Conservation (phyloP, 2,797 vertebrate species). For the Esox masquinongy region DNA sequence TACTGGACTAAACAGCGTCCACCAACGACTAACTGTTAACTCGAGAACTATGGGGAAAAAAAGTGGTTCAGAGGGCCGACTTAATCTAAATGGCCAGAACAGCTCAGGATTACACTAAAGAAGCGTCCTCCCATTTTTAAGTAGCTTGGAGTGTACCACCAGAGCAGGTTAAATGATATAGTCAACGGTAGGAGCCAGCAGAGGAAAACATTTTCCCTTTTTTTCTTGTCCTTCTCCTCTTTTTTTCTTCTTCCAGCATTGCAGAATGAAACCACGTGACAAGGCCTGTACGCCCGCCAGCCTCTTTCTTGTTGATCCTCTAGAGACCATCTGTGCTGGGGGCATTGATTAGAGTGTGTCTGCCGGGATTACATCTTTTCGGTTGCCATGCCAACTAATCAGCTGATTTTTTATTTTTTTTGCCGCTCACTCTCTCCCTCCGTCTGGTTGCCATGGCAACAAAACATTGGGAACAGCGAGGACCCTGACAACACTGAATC, state of each 20-base stretch:
- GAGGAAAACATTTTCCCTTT: slow-evolving; percentile 71
- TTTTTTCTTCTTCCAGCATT: slow-evolving; percentile 54
- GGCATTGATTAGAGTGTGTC: slow-evolving; percentile 99
- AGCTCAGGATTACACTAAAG: neutral
- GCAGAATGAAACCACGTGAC: slow-evolving; percentile 80
- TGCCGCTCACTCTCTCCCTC: slow-evolving; percentile 48
- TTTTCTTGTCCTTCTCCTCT: slow-evolving; percentile 2
- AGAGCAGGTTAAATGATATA: slow-evolving; percentile 73
- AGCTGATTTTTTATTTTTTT: slow-evolving; percentile 85
- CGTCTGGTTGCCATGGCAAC: slow-evolving; percentile 93
- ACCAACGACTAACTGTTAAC: slow-evolving; percentile 6
- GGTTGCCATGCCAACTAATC: slow-evolving; percentile 99
- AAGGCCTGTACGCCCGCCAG: slow-evolving; percentile 85
- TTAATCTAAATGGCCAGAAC: neutral
- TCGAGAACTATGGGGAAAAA: neutral
- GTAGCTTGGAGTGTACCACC: slow-evolving; percentile 8
- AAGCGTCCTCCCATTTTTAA: neutral
- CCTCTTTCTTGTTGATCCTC: slow-evolving; percentile 99
- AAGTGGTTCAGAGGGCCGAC: neutral
- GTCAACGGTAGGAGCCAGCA: slow-evolving; percentile 24
- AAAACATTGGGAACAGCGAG: slow-evolving; percentile 84
- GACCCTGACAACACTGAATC: slow-evolving; percentile 88
- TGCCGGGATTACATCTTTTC: slow-evolving; percentile 99
- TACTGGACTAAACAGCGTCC: slow-evolving; percentile 22
- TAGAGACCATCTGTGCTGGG: slow-evolving; percentile 98